Evolutionary conservation across 2,888 invertebrate genomes (phyloP), one percentile per base, ranked within the genome.

Genomic region (Ligdia adustata): DNA sequence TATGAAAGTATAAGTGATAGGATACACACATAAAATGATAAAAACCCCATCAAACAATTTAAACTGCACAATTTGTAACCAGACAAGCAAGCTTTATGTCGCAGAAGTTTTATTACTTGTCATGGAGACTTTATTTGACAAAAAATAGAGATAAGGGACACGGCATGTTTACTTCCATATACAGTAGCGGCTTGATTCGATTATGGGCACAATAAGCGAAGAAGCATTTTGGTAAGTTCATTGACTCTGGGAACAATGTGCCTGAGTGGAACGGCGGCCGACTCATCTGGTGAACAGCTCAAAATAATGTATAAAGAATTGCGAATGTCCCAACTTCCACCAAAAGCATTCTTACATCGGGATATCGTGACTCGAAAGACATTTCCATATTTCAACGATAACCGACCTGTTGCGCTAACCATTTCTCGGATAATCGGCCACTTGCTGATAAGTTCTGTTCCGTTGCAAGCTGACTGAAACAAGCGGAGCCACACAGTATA

Each of bases 131-230:
- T 77, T 79, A 75, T 82, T 78, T 76, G 66, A 67, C 66, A 74
- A 75, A 81, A 81, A 81, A n/a, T n/a, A 75, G 64, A 71, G 70
- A 69, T 70, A 74, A 72, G 75, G 75, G 75, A 73, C 74, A 71
- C 75, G 66, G 65, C 74, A 64, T 75, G 75, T 75, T 79, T 73
- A 76, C 79, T 79, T 64, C 86, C 87, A 76, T 87, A 84, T 80
- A 82, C 75, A 86, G 83, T 68, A 73, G 77, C 62, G 72, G 67
- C 74, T 76, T 80, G 79, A 85, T 82, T 87, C 85, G 83, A 86
- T 89, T 89, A 86, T 87, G 88, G 87, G 63, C 79, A 86, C 83
- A 87, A 84, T 87, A 79, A 83, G 82, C 75, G 75, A 80, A 79
- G 75, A 79, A 82, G 71, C 79, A 80, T 88, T 89, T 90, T 88